Base-by-base conservation (phyloP, 1,140 invertebrate genomes). In the Drosophila mojavensis region DNA sequence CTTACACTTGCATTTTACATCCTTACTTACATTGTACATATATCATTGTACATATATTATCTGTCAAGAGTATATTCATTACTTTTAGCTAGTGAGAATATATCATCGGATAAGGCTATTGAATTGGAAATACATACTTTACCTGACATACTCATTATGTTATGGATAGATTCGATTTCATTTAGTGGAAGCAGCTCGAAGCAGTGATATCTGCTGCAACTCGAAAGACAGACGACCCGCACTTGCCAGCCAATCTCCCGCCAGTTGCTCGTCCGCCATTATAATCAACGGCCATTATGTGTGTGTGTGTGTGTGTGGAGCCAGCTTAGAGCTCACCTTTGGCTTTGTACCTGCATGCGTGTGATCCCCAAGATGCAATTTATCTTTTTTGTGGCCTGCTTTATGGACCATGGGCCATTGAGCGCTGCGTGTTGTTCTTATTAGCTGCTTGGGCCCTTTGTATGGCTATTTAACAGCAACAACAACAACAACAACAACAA, bases 351-450 rank as follows among this genome's bases (percentile, higher is more conserved):
- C 72, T 81, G 78, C 73, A 64, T 82, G 86, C 64, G 81, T 81
- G 76, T 90, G 85, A 90, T 90, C 85, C 81, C 78, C 65, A 73
- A 90, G 70, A 86, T 80, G 86, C 86, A 91, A 91, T 90, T 79
- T 90, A 90, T 91, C 86, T 90, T 90, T 88, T 90, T 90, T 90
- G 86, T 90, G 77, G 86, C 82, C 86, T 79, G 50, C 83, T 79
- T 90, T 91, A 90, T 90, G 33, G 33, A 1, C 33, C 33, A 33
- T 33, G 81, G 86, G 67, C 86, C 69, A 91, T 85, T 63, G 75
- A 56, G 85, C 69, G 79, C 78, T 90, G 75, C 80, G 85, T 80
- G 61, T 79, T 89, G 70, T 79, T 81, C 71, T 90, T 79, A 72
- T 72, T 72, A 78, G 71, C 64, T 53, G 72, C 72, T 79, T 68